Percentiles rank a stretch among this genome's conserved stretches.
These are phyloP conservation scores for Troilus luridus DNA, from an alignment of 2,888 invertebrate species.

Conservation along the genomic window DNA sequence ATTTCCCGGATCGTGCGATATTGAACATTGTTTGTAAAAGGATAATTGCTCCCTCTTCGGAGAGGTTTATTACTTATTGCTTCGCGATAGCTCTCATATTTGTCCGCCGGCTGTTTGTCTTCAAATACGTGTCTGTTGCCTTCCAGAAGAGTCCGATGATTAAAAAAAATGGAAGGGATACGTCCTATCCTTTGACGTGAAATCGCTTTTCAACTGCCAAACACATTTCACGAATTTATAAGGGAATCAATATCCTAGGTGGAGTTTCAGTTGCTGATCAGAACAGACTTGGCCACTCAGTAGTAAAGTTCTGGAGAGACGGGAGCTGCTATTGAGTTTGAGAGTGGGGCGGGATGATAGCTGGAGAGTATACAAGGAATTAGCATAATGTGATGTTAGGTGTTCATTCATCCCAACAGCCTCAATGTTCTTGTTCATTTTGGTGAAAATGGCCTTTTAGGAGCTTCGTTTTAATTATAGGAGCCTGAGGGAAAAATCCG, in stretches of 20 bases:
- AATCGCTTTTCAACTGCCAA: too few species aligned
- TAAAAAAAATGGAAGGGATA: neutral
- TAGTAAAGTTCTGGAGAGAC: neutral
- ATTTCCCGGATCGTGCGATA: neutral
- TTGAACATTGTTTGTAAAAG: neutral
- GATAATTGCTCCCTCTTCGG: neutral
- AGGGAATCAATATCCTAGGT: neutral
- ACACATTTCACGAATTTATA: too few species aligned
- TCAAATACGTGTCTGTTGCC: neutral
- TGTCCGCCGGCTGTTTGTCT: neutral
- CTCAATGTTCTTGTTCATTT: constrained; percentile 19
- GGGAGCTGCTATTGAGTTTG: neutral
- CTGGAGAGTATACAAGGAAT: constrained; percentile 41
- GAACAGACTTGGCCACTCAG: neutral
- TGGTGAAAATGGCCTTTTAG: neutral
- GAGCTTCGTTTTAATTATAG: neutral
- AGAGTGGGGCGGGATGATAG: neutral
- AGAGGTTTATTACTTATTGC: neutral
- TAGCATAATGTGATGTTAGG: constrained; percentile 39
- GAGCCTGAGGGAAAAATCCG: neutral
- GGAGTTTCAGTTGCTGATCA: neutral
- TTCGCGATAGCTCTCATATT: neutral
- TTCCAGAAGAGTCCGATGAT: neutral
- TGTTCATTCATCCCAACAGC: constrained; percentile 27
- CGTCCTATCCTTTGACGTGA: too few species aligned